These are phyloP conservation scores for Bombus vancouverensis DNA, from an alignment of 1,140 invertebrate species.

Conservation along the genomic window DNA sequence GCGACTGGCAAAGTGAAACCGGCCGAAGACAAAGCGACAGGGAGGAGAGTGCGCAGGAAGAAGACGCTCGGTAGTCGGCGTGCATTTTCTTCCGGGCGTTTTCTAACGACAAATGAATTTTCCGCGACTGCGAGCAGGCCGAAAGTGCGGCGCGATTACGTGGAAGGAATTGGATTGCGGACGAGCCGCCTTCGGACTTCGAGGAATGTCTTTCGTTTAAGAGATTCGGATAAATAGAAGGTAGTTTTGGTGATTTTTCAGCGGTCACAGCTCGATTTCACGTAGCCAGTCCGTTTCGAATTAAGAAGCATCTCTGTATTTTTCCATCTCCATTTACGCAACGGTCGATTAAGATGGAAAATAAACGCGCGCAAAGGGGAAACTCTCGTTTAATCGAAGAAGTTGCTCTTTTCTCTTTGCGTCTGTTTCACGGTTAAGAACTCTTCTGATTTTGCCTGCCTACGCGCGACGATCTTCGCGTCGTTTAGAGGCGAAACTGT, in stretches of 20 bases:
- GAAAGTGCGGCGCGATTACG: conserved; percentile 9
- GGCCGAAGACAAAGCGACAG: not conserved
- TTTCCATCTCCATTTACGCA: not conserved
- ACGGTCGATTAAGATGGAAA: not conserved
- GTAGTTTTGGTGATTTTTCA: not conserved
- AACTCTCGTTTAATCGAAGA: not conserved
- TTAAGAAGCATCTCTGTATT: accelerated
- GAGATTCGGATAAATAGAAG: conserved; percentile 3
- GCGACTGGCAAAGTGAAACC: not conserved
- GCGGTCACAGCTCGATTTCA: too few relatives aligned
- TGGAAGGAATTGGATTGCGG: not conserved
- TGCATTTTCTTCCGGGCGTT: not conserved
- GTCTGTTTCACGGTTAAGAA: not conserved
- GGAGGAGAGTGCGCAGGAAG: not conserved
- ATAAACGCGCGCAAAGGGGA: not conserved
- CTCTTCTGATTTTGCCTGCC: not conserved
- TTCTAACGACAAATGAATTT: conserved; percentile 1
- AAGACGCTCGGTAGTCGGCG: not conserved
- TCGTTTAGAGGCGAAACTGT: not conserved
- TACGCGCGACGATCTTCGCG: not conserved
- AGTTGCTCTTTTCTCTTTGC: not conserved
- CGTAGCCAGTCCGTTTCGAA: not conserved
- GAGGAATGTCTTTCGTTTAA: conserved; percentile 7
- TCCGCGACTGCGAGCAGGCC: not conserved
- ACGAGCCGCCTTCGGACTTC: not conserved